A percentile compares a stretch with the other conserved stretches of the same genome.
Evolutionary conservation across 2,797 vertebrate genomes (phyloP).

Genomic region (Micropoecilia bifurca): DNA sequence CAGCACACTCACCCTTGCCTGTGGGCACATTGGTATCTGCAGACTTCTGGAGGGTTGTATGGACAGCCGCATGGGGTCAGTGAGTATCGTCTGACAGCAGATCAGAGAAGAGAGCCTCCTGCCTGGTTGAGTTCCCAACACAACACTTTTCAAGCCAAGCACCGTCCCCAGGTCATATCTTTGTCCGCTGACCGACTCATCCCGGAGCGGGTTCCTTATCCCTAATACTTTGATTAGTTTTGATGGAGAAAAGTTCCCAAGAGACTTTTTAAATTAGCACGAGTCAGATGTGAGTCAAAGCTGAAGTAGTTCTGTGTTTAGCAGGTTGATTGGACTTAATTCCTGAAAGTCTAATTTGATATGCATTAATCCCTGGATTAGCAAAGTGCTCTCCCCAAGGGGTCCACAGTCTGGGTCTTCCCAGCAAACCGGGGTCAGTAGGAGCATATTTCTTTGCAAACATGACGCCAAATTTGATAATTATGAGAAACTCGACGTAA

Average conservation of each 20-base stretch:
- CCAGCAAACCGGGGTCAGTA: conserved; percentile 8
- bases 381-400: neutral
- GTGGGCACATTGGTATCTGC: neutral
- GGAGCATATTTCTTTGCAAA: conserved; percentile 13
- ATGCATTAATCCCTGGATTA: conserved; percentile 3
- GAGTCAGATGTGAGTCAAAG: conserved; percentile 60
- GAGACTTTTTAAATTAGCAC: conserved; percentile 65
- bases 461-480: conserved; percentile 10
- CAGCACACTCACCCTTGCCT: neutral
- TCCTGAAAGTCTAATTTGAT: neutral
- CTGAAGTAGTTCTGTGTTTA: conserved; percentile 27
- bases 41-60: neutral
- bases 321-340: neutral
- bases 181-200: conserved; percentile 8
- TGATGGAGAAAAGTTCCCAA: conserved; percentile 37
- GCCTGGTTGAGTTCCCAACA: conserved; percentile 58
- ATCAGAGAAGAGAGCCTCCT: conserved; percentile 69
- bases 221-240: conserved; percentile 50
- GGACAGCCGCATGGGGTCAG: conserved; percentile 64
- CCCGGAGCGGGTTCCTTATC: conserved; percentile 51
- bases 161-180: conserved; percentile 62
- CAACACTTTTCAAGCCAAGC: conserved; percentile 73
- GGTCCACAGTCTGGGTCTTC: neutral
- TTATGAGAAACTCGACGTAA: conserved; percentile 22
- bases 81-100: conserved; percentile 63